Evolutionary conservation across 2,888 invertebrate species (phyloP).

Genomic region (Orchesella flavescens): DNA sequence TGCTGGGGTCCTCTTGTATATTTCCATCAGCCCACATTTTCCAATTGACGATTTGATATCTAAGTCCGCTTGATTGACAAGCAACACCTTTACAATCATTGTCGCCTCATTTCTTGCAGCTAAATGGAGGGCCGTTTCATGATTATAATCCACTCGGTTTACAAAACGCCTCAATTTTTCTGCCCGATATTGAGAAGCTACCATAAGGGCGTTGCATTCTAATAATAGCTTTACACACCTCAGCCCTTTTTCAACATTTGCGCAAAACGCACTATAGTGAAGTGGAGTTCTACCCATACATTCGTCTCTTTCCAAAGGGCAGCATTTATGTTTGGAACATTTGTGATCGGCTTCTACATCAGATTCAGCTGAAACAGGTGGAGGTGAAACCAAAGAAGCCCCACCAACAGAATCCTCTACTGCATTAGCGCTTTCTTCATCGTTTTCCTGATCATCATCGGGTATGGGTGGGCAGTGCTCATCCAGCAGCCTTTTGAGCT

Average conservation of each 20-base stretch:
- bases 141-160: slow-evolving; percentile 50
- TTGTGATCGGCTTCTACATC: background rate
- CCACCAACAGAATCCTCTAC: background rate
- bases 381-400: background rate
- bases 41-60: slow-evolving; percentile 59
- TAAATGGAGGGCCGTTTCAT: slow-evolving; percentile 62
- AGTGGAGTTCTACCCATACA: slow-evolving; percentile 64
- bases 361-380: background rate
- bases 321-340: slow-evolving; percentile 16
- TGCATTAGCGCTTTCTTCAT: background rate
- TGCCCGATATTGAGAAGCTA: slow-evolving; percentile 40
- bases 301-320: slow-evolving; percentile 61
- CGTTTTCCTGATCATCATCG: background rate
- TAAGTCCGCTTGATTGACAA: slow-evolving; percentile 61
- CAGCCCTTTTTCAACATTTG: slow-evolving; percentile 65
- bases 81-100: slow-evolving; percentile 60
- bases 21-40: slow-evolving; percentile 55
- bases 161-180: slow-evolving; percentile 62
- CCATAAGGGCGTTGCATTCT: slow-evolving; percentile 47
- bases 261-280: slow-evolving; percentile 61
- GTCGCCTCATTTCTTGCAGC: slow-evolving; percentile 66
- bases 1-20: slow-evolving; percentile 65
- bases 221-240: slow-evolving; percentile 57
- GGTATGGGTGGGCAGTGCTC: background rate
- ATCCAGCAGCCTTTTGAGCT: slow-evolving; percentile 51